Base-by-base conservation (phyloP, 1,140 invertebrate genomes). In the Cheumatopsyche charites region DNA sequence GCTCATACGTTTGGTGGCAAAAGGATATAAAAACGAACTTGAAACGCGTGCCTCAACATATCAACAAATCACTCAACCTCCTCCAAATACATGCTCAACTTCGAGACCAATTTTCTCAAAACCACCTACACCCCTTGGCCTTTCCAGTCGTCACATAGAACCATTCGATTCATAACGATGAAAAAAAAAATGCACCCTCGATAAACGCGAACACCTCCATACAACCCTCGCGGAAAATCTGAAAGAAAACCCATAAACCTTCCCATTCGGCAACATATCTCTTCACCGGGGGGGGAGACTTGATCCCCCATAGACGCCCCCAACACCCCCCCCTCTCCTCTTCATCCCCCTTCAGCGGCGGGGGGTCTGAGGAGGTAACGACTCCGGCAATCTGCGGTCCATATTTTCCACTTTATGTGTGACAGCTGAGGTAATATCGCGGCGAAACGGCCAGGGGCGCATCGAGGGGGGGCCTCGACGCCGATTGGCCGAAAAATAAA, bases 371-470 rank as follows among this genome's bases (percentile, higher is more conserved):
- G n/a, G 36, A 36, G 62, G 74, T 72, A 75, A 75, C 71, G 74
- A 73, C 74, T 49, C 67, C 36, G 79, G 78, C 81, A 82, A 84
- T 83, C 83, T 82, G 80, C 81, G 81, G 82, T 84, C 83, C 83
- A 85, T 85, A 85, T 85, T 85, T 85, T 84, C 82, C 83, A 85
- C 83, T 85, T 85, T 85, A 85, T 85, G 82, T 85, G 83, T 85
- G 83, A 85, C 83, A 85, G 83, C 83, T 85, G 83, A 85, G 82
- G 83, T 85, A 85, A 85, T 85, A 85, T 85, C 83, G 82, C 82
- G 82, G 82, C 79, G 82, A 80, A 81, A 79, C 80, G 21, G 62
- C 82, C 81, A 81, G 78, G 81, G 82, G 81, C 2, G n/a, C n/a
- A n/a, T n/a, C n/a, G 43, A 3, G 12, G 15, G 82, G 83, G 82